Evolutionary conservation across 2,888 invertebrate genomes (phyloP).

Genomic region (Ophioninae sp.): DNA sequence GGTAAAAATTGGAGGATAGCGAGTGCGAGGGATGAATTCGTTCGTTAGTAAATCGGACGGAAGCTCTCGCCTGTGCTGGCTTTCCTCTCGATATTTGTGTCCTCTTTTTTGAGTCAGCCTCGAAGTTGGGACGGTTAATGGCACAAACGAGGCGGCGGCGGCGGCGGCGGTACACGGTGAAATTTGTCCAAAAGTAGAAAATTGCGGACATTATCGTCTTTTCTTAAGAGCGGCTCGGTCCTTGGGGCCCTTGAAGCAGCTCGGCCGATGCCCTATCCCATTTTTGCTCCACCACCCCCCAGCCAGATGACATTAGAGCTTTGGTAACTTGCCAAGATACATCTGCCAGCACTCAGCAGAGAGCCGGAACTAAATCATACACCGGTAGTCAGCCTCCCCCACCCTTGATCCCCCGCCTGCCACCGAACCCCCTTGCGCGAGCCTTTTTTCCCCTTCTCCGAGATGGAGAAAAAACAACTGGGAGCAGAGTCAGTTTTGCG

Average conservation of each 20-base stretch:
- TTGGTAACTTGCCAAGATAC: conserved; percentile 75
- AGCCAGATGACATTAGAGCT: conserved; percentile 75
- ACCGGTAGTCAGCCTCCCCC: not conserved
- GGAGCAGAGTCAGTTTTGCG: too few relatives aligned
- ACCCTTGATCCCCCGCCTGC: not conserved
- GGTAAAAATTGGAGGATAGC: conserved; percentile 17
- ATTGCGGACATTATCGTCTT: not conserved
- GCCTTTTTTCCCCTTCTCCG: not conserved
- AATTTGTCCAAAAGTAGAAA: conserved; percentile 38
- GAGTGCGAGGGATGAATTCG: conserved; percentile 11
- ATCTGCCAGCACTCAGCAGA: conserved; percentile 70
- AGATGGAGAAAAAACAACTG: not conserved
- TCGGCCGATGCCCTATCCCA: conserved; percentile 50
- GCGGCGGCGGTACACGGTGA: not conserved
- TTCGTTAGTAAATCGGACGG: conserved; percentile 21
- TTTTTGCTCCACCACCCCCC: conserved; percentile 52
- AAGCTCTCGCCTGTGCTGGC: not conserved
- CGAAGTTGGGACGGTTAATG: conserved; percentile 30
- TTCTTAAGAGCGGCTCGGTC: not conserved
- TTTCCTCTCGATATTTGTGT: not conserved
- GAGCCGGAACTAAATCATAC: conserved; percentile 25
- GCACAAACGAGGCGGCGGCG: conserved; percentile 13
- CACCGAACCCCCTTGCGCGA: not conserved
- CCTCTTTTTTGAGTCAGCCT: not conserved
- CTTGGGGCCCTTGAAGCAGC: not conserved